Base-by-base conservation (phyloP, 2,888 invertebrate genomes). In the Nowickia ferox region DNA sequence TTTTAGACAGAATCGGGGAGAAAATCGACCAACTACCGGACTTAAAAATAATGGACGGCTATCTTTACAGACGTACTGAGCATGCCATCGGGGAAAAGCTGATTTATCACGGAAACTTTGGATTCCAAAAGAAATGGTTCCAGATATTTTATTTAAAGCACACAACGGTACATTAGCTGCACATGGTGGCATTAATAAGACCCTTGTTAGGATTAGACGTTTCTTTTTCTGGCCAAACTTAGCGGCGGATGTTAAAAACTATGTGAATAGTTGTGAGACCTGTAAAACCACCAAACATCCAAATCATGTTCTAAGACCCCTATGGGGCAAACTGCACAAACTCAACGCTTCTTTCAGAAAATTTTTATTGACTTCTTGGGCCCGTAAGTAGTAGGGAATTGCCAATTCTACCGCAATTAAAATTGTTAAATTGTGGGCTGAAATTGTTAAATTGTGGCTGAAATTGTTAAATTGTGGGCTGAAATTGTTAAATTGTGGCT, bases 311-410 rank as follows among this genome's bases (percentile, higher is more conserved):
- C n/a, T n/a, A n/a, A n/a, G 78, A 22, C 74, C 15, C 74, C 81
- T 2, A 78, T 85, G 69, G 78, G 74, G 4, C 55, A 17, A 30
- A 68, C 44, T 1, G 44, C 19, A 0, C 19, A 46, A 15, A 55
- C 75, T 8, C 11, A 22, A 1, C 22, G 78, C n/a, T 78, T 78
- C 11, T 79, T 86, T 19, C 82, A 86, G 44, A 61, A 75, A 11
- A 38, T 82, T 15, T 78, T 65, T 63, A 40, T 82, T 6, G 81
- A 87, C 61, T 76, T 87, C 15, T 53, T 87, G 13, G 83, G 82
- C n/a, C n/a, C n/a, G n/a, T n/a, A n/a, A n/a, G n/a, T n/a, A n/a
- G n/a, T n/a, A n/a, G n/a, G n/a, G n/a, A n/a, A n/a, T n/a, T n/a
- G n/a, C n/a, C n/a, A n/a, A n/a, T n/a, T n/a, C n/a, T n/a, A n/a